A percentile compares a stretch with the other conserved stretches of the same genome.
Evolutionary conservation across 2,888 invertebrate species (phyloP).

Genomic region (Limnephilus auricula): DNA sequence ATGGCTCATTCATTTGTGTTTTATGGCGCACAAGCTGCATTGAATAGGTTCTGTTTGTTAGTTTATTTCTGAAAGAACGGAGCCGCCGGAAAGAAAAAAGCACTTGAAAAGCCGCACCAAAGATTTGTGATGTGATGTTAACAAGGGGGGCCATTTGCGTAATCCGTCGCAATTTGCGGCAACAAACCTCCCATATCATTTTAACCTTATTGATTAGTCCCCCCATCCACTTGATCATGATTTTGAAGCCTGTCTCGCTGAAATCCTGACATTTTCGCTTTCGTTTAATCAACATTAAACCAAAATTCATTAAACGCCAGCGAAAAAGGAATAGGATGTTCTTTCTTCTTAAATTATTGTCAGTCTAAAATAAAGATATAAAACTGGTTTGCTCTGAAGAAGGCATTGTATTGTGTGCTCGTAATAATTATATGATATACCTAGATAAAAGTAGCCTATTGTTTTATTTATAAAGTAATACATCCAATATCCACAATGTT

Average conservation of each 20-base stretch:
- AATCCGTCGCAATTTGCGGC: neutral
- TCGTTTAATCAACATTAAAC: neutral
- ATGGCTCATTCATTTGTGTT: neutral
- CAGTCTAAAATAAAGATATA: too few species aligned
- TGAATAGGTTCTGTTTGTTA: neutral
- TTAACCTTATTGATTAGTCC: neutral
- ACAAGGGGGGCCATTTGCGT: neutral
- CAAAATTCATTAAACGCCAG: neutral
- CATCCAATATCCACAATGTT: too few species aligned
- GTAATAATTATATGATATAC: too few species aligned
- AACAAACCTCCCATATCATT: neutral
- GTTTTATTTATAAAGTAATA: too few species aligned
- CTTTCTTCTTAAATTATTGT: too few species aligned
- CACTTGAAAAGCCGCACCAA: neutral
- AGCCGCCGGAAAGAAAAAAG: neutral
- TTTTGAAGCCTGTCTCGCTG: neutral
- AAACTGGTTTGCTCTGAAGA: too few species aligned
- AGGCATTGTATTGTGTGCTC: too few species aligned
- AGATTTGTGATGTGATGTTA: constrained; percentile 2
- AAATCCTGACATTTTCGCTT: neutral
- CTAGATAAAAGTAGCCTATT: too few species aligned
- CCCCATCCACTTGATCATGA: neutral
- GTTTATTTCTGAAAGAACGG: neutral
- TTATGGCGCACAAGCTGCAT: neutral
- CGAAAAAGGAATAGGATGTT: neutral